Percentiles rank a stretch among this genome's conserved stretches.
These are phyloP conservation scores for Clusia tigrina DNA, from an alignment of 2,888 invertebrate species.

Conservation along the genomic window DNA sequence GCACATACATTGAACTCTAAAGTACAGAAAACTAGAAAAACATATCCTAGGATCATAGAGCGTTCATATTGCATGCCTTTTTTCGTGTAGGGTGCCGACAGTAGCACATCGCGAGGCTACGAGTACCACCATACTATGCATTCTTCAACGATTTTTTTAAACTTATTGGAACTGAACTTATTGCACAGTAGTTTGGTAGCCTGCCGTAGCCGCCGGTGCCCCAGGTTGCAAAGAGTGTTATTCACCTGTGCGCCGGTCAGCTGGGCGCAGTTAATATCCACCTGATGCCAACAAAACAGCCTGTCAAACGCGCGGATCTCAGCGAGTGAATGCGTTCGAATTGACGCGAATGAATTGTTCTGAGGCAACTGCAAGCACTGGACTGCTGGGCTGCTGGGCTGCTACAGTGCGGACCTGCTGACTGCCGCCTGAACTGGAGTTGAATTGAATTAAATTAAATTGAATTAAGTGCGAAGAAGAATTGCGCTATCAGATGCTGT, in stretches of 20 bases:
- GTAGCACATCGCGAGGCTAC: too few relatives aligned
- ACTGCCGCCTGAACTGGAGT: too few relatives aligned
- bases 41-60: too few relatives aligned
- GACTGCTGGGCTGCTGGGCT: too few relatives aligned
- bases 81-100: too few relatives aligned
- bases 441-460: slow-evolving; percentile 13
- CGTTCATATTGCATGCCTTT: too few relatives aligned
- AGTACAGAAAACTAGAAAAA: too few relatives aligned
- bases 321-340: slow-evolving; percentile 16
- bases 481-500: slow-evolving; percentile 24
- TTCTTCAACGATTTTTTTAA: neutral
- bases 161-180: neutral
- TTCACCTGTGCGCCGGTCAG: slow-evolving; percentile 3
- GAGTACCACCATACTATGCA: too few relatives aligned
- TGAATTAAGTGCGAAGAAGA: slow-evolving; percentile 26
- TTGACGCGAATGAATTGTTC: neutral
- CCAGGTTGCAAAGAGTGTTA: neutral
- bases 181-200: neutral
- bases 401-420: too few relatives aligned
- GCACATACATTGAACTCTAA: too few relatives aligned
- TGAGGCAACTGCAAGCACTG: too few relatives aligned
- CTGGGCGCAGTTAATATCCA: neutral
- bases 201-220: neutral
- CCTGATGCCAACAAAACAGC: slow-evolving; percentile 12
- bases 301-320: slow-evolving; percentile 16